A percentile compares a stretch with the other conserved stretches of the same genome.
These are phyloP conservation scores for Oxyura jamaicensis DNA, from an alignment of 2,113 vertebrate genomes.

Conservation along the genomic window DNA sequence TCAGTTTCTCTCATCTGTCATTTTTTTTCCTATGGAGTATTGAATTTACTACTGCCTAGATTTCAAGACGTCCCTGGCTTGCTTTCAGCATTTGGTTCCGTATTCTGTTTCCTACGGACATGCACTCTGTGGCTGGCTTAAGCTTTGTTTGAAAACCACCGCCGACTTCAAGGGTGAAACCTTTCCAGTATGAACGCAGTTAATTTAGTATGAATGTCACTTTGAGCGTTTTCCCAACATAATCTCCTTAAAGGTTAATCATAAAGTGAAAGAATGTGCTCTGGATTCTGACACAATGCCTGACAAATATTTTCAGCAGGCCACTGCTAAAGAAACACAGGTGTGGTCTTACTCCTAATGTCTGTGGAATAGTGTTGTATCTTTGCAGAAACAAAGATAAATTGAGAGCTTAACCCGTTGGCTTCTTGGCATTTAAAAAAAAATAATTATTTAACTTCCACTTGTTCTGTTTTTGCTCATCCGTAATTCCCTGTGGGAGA, in stretches of 20 bases:
- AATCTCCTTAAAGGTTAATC: conserved; percentile 70
- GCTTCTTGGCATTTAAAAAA: conserved; percentile 55
- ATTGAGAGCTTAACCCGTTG: conserved; percentile 74
- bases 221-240: conserved; percentile 20
- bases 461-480: conserved; percentile 68
- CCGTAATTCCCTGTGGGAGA: conserved; percentile 30
- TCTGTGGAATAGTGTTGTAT: conserved; percentile 35
- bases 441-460: conserved; percentile 55
- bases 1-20: background rate
- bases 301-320: conserved; percentile 71
- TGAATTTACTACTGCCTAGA: conserved; percentile 18
- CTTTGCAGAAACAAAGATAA: conserved; percentile 72
- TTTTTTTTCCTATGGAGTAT: background rate
- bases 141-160: conserved; percentile 37
- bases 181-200: background rate
- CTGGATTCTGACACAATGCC: conserved; percentile 65
- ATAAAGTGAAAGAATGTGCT: conserved; percentile 71
- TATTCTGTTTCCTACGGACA: conserved; percentile 29
- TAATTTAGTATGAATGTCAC: conserved; percentile 51
- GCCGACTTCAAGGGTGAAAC: conserved; percentile 39
- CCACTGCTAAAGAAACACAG: conserved; percentile 68
- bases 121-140: rapidly evolving
- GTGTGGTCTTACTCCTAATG: conserved; percentile 62
- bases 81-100: background rate
- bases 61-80: background rate